Evolutionary conservation across 2,797 vertebrate genomes (phyloP).

Genomic region (Steatocranus sp.): DNA sequence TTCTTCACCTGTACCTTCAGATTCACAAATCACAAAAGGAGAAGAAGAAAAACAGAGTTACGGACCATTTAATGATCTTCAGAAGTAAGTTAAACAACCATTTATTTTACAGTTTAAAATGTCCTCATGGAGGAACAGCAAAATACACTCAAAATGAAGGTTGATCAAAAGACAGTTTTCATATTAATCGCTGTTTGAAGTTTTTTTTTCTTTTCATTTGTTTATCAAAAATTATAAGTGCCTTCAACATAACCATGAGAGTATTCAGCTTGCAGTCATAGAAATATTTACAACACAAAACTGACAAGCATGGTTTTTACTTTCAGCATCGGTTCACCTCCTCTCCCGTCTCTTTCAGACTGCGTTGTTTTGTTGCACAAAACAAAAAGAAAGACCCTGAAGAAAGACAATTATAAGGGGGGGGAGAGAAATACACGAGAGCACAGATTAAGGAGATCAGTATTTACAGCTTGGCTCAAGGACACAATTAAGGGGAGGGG

Average conservation of each 20-base stretch:
- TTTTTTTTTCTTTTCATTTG: constrained; percentile 57
- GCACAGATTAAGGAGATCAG: constrained; percentile 69
- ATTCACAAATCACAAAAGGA: not conserved
- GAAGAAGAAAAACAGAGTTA: constrained; percentile 57
- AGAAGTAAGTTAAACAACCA: constrained; percentile 81
- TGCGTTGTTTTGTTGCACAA: constrained; percentile 88
- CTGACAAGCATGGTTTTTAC: constrained; percentile 71
- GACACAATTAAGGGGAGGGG: constrained; percentile 53
- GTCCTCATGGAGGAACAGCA: constrained; percentile 86
- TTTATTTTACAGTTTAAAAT: constrained; percentile 84
- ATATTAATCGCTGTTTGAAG: constrained; percentile 71
- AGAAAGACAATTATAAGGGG: constrained; percentile 73
- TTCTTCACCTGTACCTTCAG: not conserved
- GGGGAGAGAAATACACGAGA: constrained; percentile 51
- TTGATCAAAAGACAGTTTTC: constrained; percentile 76
- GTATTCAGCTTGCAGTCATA: constrained; percentile 64
- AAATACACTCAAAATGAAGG: constrained; percentile 82
- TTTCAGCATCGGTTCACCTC: constrained; percentile 74
- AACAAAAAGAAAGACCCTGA: constrained; percentile 89
- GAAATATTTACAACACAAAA: constrained; percentile 67
- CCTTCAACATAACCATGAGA: constrained; percentile 78
- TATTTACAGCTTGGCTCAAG: constrained; percentile 80
- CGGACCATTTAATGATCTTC: constrained; percentile 83
- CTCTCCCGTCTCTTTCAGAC: constrained; percentile 65
- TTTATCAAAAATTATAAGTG: constrained; percentile 80